phyloP scores from a whole-genome alignment of 2,113 vertebrate species.

The Scophthalmus maximus region DNA sequence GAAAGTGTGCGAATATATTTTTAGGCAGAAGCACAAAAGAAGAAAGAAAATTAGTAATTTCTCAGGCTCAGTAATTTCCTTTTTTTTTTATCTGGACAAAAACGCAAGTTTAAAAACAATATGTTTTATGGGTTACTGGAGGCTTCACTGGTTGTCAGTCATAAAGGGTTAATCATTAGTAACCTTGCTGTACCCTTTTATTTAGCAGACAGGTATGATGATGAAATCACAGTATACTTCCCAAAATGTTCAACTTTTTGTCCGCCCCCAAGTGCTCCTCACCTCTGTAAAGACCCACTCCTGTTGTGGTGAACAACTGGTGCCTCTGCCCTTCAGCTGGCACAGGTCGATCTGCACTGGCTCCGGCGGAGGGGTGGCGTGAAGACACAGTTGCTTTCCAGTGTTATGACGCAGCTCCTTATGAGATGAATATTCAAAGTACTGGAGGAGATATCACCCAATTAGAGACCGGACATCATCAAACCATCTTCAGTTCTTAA shows the following conservation, averaged over 20 bases:
- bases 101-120: too few relatives aligned
- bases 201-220: not conserved
- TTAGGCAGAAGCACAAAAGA: too few relatives aligned
- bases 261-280: slow-evolving; percentile 60
- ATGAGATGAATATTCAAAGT: slow-evolving; percentile 92
- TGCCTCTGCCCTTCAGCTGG: slow-evolving; percentile 84
- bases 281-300: slow-evolving; percentile 91
- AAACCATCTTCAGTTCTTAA: not conserved
- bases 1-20: not conserved
- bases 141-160: too few relatives aligned
- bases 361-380: slow-evolving; percentile 45
- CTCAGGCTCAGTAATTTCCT: too few relatives aligned
- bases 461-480: slow-evolving; percentile 9
- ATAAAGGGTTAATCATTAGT: too few relatives aligned
- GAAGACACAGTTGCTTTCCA: slow-evolving; percentile 92
- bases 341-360: slow-evolving; percentile 84
- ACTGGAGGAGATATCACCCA: slow-evolving; percentile 79
- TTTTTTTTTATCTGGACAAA: too few relatives aligned
- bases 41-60: too few relatives aligned
- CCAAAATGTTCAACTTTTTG: not conserved
- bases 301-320: slow-evolving; percentile 82
- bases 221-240: not conserved
- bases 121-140: not conserved
- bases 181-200: too few relatives aligned
- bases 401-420: slow-evolving; percentile 95